Evolutionary conservation across 2,888 invertebrate species (phyloP).

Genomic region (Amphipyra berbera): DNA sequence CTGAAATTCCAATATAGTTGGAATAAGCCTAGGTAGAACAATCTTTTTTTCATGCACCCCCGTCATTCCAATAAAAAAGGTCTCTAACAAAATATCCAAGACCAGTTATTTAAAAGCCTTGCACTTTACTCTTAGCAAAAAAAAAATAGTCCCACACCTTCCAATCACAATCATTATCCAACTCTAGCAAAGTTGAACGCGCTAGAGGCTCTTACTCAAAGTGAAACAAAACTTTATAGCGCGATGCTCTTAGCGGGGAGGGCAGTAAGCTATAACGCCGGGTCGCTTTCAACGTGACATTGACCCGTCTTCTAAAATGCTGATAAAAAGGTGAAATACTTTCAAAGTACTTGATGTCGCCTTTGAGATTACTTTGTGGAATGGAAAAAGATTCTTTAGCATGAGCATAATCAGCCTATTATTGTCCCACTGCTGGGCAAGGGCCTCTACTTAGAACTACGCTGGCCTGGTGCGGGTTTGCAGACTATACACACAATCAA

Average conservation of each 20-base stretch:
- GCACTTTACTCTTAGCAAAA: no score
- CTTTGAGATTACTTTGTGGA: neutral
- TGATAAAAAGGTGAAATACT: conserved; percentile 10
- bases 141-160: neutral
- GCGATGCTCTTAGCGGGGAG: conserved; percentile 65
- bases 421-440: no score
- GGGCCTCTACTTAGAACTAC: no score
- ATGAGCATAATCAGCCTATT: no score
- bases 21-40: no score
- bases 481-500: no score
- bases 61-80: no score
- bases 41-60: no score
- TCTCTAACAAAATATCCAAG: no score
- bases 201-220: conserved; percentile 44
- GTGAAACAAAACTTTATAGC: conserved; percentile 69
- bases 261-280: conserved; percentile 55
- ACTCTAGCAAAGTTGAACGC: conserved; percentile 33
- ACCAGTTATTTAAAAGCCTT: no score
- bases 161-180: conserved; percentile 17
- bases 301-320: conserved; percentile 46
- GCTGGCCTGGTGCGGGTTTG: no score
- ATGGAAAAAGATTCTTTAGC: neutral
- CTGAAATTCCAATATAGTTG: no score
- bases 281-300: conserved; percentile 62
- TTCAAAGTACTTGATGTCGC: neutral